Conservation (phyloP, 1,140 invertebrate species). For the Penaeus chinensis region DNA sequence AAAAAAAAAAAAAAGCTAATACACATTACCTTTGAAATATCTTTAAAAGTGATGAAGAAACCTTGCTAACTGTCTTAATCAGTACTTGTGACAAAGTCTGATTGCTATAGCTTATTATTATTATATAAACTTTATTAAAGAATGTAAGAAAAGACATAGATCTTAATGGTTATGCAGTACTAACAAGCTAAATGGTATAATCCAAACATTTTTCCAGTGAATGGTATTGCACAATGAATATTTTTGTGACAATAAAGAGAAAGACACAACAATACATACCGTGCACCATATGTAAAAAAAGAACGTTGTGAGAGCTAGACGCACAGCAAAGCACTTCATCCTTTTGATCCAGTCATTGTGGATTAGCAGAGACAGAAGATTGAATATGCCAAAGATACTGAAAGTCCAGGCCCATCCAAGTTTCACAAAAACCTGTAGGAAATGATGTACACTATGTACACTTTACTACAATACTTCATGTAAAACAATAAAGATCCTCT, state of each 20-base stretch:
- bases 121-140: too few species aligned
- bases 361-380: background rate
- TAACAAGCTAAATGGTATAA: too few species aligned
- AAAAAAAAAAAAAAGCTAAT: too few species aligned
- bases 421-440: slow-evolving; percentile 4
- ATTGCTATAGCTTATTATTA: too few species aligned
- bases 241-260: background rate
- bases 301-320: slow-evolving; percentile 27
- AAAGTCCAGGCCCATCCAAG: background rate
- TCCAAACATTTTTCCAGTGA: too few species aligned
- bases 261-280: slow-evolving; percentile 12
- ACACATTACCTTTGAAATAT: too few species aligned
- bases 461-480: background rate
- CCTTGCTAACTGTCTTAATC: too few species aligned
- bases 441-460: background rate
- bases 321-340: slow-evolving; percentile 9
- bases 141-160: too few species aligned
- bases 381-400: background rate
- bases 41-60: too few species aligned
- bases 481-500: background rate
- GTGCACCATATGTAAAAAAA: slow-evolving; percentile 46
- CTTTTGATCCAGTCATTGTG: slow-evolving; percentile 15
- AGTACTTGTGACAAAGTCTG: too few species aligned
- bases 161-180: too few species aligned
- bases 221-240: too few species aligned